Conservation (phyloP, 2,113 vertebrate species). For the Atractosteus spatula region DNA sequence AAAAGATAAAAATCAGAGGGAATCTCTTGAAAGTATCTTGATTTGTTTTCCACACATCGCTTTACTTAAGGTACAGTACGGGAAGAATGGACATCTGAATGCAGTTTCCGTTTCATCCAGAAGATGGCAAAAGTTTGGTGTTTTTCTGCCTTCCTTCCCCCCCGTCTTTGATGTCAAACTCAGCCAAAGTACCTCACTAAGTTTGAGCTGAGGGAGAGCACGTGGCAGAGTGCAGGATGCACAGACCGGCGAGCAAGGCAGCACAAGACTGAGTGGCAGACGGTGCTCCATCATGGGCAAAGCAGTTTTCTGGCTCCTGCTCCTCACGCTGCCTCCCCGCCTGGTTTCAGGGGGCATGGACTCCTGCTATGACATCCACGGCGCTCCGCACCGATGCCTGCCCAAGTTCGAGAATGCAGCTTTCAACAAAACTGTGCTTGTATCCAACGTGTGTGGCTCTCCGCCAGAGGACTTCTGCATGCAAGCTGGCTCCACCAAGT, state of each 20-base stretch:
- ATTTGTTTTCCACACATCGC: background rate
- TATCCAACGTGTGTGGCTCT: conserved; percentile 77
- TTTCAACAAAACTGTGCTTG: conserved; percentile 66
- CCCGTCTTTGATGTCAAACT: background rate
- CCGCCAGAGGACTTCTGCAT: conserved; percentile 86
- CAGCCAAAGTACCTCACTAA: background rate
- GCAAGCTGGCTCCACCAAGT: conserved; percentile 74
- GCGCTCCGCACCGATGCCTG: conserved; percentile 73
- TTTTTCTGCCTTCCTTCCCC: background rate
- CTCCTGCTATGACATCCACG: conserved; percentile 69
- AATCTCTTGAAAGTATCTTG: too few species aligned
- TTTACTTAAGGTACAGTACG: background rate
- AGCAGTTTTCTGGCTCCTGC: conserved; percentile 36
- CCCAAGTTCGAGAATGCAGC: conserved; percentile 86
- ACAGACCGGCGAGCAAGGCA: background rate
- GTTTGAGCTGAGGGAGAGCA: background rate
- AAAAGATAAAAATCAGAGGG: too few species aligned
- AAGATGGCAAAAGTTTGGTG: conserved; percentile 10
- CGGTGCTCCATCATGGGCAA: conserved; percentile 49
- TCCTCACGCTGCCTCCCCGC: conserved; percentile 29
- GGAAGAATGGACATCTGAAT: background rate
- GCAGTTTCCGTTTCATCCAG: conserved; percentile 13
- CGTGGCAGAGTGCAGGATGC: background rate
- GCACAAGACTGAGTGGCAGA: background rate
- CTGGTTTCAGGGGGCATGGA: conserved; percentile 57